Percentiles rank a stretch among this genome's conserved stretches.
Evolutionary conservation across 1,140 invertebrate genomes (phyloP).

Genomic region (Diploscapter pachys): DNA sequence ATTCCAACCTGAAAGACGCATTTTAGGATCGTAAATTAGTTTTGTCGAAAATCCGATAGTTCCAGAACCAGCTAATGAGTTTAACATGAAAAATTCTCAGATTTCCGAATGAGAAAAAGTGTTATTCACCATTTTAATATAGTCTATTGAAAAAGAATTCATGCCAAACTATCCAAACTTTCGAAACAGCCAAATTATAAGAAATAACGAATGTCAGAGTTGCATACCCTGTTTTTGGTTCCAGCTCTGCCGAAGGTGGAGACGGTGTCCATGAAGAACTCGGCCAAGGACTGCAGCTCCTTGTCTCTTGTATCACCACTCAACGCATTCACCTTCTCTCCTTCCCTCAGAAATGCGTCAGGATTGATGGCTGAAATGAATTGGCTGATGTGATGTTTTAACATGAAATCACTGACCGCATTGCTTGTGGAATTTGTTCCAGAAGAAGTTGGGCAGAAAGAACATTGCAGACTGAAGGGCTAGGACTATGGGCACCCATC

Average conservation of each 20-base stretch:
- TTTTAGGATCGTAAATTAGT: too few species aligned
- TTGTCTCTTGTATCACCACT: conserved; percentile 45
- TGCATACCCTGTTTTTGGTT: background rate
- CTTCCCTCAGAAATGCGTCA: conserved; percentile 31
- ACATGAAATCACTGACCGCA: too few species aligned
- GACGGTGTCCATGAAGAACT: conserved; percentile 53
- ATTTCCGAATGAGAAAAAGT: too few species aligned
- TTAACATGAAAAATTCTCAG: too few species aligned
- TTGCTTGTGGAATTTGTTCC: conserved; percentile 56
- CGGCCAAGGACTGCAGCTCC: conserved; percentile 41
- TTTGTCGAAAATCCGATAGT: too few species aligned
- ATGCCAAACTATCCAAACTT: background rate
- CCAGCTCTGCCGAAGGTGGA: conserved; percentile 33
- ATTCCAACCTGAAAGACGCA: background rate
- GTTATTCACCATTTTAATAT: too few species aligned
- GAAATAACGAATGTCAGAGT: too few species aligned
- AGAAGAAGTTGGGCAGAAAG: conserved; percentile 50
- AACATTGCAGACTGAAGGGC: conserved; percentile 47
- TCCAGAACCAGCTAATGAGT: too few species aligned
- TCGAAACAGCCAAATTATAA: too few species aligned
- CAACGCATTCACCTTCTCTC: conserved; percentile 24
- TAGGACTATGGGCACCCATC: conserved; percentile 55
- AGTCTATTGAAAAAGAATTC: background rate
- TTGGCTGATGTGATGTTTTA: too few species aligned
- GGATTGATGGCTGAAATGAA: conserved; percentile 30